Evolutionary conservation across 2,797 vertebrate species (phyloP), one percentile per base, ranked within the genome.

Genomic region (Aulostomus chinensis): DNA sequence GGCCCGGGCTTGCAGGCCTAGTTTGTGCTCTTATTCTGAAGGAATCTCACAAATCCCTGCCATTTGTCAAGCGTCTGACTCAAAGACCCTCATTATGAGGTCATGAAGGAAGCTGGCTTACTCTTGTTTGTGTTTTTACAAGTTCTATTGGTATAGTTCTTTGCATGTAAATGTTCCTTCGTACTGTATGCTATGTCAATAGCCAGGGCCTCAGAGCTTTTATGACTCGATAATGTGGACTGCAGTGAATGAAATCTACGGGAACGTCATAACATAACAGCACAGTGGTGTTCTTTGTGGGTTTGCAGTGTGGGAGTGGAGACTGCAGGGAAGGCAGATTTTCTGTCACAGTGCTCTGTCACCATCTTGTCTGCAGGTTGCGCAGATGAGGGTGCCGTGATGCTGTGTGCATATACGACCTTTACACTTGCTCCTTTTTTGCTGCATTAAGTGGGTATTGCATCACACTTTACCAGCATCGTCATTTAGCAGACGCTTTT

Each of bases 1-100:
- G 58, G 81, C 64, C 58, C 3, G 9, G 68, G 26, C 85, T 67
- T 64, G 81, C 46, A 57, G 17, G 3, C 14, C 11, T 37, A 64
- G 41, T 65, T 52, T 66, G 32, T 26, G 9, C 22, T 52, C 4
- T 26, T 24, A 28, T 65, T 51, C 26, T 36, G 25, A 54, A 20
- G 22, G 16, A 55, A 46, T 41, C 45, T 33, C 8, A 12, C 32
- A 72, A 76, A 74, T 58, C 64, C 18, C 14, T 17, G 37, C 46
- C 9, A 69, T 79, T 69, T 80, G 53, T 81, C 49, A 52, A 37
- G 13, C n/a, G 54, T 43, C 18, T 45, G 33, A 24, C 31, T 38
- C 13, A 46, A 71, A 76, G 34, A 22, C 46, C 10, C 31, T 28
- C 7, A 49, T 76, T 17, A 20, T 22, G 6, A 35, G 40, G 36